Percentiles rank a stretch among this genome's conserved stretches.
These are phyloP conservation scores for Oxyteleia sp. DNA, from an alignment of 2,888 invertebrate species.

Conservation along the genomic window DNA sequence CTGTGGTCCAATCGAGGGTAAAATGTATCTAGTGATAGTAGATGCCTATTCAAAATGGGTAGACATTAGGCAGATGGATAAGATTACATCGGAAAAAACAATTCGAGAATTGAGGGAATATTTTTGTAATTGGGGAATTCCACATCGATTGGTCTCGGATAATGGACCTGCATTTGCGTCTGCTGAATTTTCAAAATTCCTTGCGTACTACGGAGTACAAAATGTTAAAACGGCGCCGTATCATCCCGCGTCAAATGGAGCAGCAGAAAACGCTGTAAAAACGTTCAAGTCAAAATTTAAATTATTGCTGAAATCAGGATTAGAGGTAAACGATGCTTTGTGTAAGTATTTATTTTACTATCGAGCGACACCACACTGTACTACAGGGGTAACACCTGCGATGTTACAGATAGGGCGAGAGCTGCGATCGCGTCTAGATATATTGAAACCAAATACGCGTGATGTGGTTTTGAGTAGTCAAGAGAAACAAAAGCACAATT, in stretches of 20 bases:
- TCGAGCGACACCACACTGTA: constrained; percentile 70
- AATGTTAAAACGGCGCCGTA: constrained; percentile 57
- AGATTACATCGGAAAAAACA: constrained; percentile 60
- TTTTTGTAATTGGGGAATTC: constrained; percentile 72
- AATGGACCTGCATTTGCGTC: constrained; percentile 63
- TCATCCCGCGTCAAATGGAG: constrained; percentile 63
- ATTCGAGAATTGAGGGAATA: constrained; percentile 65
- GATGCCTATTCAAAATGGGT: constrained; percentile 76
- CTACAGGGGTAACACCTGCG: constrained; percentile 68
- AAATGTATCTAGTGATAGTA: constrained; percentile 75
- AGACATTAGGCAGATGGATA: constrained; percentile 68
- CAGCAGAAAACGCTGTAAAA: constrained; percentile 68
- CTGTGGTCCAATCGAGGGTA: constrained; percentile 64
- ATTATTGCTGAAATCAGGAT: constrained; percentile 29
- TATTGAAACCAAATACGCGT: constrained; percentile 33
- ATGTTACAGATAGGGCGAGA: constrained; percentile 58
- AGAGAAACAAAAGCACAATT: constrained; percentile 30
- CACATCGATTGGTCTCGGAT: constrained; percentile 69
- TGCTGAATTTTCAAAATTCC: constrained; percentile 46
- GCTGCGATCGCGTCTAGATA: constrained; percentile 63
- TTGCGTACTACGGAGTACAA: constrained; percentile 24
- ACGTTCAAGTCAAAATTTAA: constrained; percentile 73
- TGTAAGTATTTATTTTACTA: constrained; percentile 71
- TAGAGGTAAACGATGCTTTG: constrained; percentile 51
- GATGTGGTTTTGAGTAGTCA: constrained; percentile 25